Evolutionary conservation across 2,888 invertebrate species (phyloP).

Genomic region (Athetis lepigone): DNA sequence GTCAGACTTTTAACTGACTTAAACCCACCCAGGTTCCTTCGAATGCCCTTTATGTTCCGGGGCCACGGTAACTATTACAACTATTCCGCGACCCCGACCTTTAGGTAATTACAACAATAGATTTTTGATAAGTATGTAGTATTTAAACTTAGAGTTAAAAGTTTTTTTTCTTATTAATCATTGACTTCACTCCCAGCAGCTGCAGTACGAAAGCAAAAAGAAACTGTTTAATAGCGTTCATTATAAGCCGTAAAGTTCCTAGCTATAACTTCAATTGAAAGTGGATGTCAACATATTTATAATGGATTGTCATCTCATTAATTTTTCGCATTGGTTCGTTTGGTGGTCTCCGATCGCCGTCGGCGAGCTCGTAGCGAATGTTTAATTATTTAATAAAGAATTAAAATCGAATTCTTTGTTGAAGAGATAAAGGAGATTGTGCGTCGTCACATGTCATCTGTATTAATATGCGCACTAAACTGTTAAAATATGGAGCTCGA

Average conservation of each 20-base stretch:
- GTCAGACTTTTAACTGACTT: too few species aligned
- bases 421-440: constrained; percentile 72
- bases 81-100: too few species aligned
- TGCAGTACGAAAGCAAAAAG: too few species aligned
- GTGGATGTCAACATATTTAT: constrained; percentile 31
- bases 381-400: constrained; percentile 83
- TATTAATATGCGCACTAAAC: constrained; percentile 71
- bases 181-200: too few species aligned
- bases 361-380: constrained; percentile 72
- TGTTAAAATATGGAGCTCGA: constrained; percentile 77
- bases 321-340: constrained; percentile 46
- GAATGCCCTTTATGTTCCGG: too few species aligned
- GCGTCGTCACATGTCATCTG: constrained; percentile 75
- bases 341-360: constrained; percentile 28
- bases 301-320: constrained; percentile 43
- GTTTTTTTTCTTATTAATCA: too few species aligned
- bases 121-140: too few species aligned
- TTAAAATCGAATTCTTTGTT: constrained; percentile 79
- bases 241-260: constrained; percentile 23
- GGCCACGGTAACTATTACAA: too few species aligned
- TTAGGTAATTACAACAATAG: too few species aligned
- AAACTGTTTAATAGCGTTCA: too few species aligned
- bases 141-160: too few species aligned
- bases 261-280: constrained; percentile 29
- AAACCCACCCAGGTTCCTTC: too few species aligned